Evolutionary conservation across 2,888 invertebrate species (phyloP).

Genomic region (Tortrix viridana): DNA sequence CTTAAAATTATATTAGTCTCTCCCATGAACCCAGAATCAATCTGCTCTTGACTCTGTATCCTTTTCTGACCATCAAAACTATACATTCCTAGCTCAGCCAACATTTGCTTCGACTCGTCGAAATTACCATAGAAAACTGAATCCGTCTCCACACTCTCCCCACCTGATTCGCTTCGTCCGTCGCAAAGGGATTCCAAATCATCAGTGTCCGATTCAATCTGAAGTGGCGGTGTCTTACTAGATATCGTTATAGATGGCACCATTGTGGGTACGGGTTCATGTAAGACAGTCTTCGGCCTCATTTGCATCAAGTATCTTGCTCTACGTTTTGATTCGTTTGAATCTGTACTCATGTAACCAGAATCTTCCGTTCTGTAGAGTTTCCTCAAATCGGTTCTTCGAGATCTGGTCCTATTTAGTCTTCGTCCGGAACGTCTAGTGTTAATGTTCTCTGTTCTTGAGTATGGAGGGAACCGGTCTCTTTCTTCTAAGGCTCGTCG

Average conservation of each 20-base stretch:
- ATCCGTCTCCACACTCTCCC: conserved; percentile 93
- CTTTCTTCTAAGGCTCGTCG: conserved; percentile 68
- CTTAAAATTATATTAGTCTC: conserved; percentile 78
- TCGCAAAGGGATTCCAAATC: conserved; percentile 91
- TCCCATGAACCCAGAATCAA: conserved; percentile 76
- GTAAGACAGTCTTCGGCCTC: conserved; percentile 60
- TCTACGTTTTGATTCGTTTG: conserved; percentile 85
- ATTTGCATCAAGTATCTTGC: conserved; percentile 77
- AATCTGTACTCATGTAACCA: conserved; percentile 94
- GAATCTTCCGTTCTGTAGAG: conserved; percentile 87
- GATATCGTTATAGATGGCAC: conserved; percentile 49
- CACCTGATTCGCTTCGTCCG: conserved; percentile 93
- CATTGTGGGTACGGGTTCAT: conserved; percentile 55
- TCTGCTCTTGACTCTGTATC: conserved; percentile 64
- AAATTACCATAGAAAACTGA: conserved; percentile 93
- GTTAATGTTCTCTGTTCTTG: conserved; percentile 65
- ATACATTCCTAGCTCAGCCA: conserved; percentile 66
- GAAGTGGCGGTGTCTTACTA: conserved; percentile 58
- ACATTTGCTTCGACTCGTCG: conserved; percentile 74
- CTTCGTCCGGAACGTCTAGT: conserved; percentile 71
- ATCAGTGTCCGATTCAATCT: conserved; percentile 85
- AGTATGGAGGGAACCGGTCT: conserved; percentile 64
- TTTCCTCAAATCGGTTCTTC: conserved; percentile 72
- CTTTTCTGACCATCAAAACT: conserved; percentile 60
- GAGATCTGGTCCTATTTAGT: conserved; percentile 69